Conservation (phyloP, 2,797 vertebrate genomes). For the Lophius americanus region DNA sequence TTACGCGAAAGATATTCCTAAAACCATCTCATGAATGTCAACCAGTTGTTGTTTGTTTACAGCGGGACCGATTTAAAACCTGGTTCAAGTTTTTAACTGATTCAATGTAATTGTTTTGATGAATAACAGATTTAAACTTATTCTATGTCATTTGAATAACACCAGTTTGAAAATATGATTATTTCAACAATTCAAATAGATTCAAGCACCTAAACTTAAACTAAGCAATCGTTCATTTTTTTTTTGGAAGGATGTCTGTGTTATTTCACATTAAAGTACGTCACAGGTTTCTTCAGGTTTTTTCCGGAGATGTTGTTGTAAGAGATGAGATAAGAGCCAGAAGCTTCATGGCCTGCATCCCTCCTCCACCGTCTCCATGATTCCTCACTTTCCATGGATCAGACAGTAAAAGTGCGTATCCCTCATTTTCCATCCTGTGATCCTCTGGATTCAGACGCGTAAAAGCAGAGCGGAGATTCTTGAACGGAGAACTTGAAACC, state of each 20-base stretch:
- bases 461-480: conserved; percentile 65
- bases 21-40: no score
- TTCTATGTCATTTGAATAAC: no score
- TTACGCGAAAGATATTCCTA: no score
- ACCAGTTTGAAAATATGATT: no score
- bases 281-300: not conserved
- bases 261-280: conserved; percentile 1
- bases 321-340: conserved; percentile 25
- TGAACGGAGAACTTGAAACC: conserved; percentile 56
- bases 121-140: no score
- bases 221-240: no score
- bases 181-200: no score
- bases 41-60: no score
- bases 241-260: not conserved
- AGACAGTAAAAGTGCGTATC: conserved; percentile 58
- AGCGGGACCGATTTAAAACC: no score
- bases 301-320: conserved; percentile 14
- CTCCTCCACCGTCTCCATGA: conserved; percentile 15
- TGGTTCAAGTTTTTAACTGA: no score
- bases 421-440: conserved; percentile 53
- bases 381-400: conserved; percentile 46
- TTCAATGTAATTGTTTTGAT: no score
- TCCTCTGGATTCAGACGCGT: conserved; percentile 66
- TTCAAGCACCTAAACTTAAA: no score
- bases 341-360: conserved; percentile 1